These are phyloP conservation scores for Drosophila kepulauana DNA, from an alignment of 1,140 invertebrate genomes.

Conservation along the genomic window DNA sequence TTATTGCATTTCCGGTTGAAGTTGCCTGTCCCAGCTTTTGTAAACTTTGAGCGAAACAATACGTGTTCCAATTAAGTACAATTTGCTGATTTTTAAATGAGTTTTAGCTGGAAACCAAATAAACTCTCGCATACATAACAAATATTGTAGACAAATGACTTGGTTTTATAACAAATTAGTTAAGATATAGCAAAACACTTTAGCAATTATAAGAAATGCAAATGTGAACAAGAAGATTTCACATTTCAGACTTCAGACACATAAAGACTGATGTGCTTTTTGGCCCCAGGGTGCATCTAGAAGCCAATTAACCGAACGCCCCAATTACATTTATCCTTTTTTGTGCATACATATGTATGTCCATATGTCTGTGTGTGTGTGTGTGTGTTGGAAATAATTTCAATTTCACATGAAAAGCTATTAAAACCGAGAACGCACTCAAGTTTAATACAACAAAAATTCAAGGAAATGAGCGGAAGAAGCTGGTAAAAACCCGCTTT, in stretches of 20 bases:
- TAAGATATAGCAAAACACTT: not conserved
- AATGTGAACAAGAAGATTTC: not conserved
- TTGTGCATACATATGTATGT: too few relatives aligned
- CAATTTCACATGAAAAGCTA: slow-evolving; percentile 79
- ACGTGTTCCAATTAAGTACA: not conserved
- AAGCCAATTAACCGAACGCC: slow-evolving; percentile 63
- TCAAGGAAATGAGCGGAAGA: slow-evolving; percentile 82
- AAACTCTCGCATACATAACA: not conserved
- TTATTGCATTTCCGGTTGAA: slow-evolving; percentile 41
- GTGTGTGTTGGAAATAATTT: slow-evolving; percentile 66
- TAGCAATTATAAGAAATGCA: not conserved
- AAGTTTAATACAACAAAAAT: slow-evolving; percentile 75
- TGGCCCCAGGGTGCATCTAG: slow-evolving; percentile 25
- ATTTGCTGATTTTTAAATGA: not conserved
- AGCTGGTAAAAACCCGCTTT: slow-evolving; percentile 77
- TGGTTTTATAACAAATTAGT: slow-evolving; percentile 2
- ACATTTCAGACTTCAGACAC: not conserved
- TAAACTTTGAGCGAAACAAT: slow-evolving; percentile 8
- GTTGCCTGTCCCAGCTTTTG: slow-evolving; percentile 8
- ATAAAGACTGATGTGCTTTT: slow-evolving; percentile 39
- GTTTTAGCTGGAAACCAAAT: not conserved
- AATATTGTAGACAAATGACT: not conserved
- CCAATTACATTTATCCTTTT: slow-evolving; percentile 46
- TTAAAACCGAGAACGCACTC: slow-evolving; percentile 71
- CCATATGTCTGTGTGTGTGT: slow-evolving; percentile 17